Evolutionary conservation across 2,888 invertebrate species (phyloP), one percentile per base, ranked within the genome.

Genomic region (Hipparchia semele): DNA sequence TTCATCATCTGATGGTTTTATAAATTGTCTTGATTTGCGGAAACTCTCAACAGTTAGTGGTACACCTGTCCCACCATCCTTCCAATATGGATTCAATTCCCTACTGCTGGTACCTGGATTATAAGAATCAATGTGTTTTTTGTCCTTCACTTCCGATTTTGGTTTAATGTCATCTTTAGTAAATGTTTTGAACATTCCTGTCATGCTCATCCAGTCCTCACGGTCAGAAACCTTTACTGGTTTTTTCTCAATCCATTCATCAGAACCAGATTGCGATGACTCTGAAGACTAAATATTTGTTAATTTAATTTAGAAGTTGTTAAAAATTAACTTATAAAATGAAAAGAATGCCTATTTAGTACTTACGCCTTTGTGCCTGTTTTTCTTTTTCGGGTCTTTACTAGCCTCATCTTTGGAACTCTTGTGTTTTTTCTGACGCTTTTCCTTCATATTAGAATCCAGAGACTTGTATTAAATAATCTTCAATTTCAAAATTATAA

Each of bases 11-110:
- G 78, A 77, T 54, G 95, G 95, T 84, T 87, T 92, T 2, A 90
- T 77, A 80, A 91, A 93, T 62, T 83, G 82, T 72, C 81, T 86
- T 39, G 90, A 83, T 81, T 88, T 90, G 80, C 87, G 82, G 79
- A 88, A 86, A 82, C 85, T 84, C 77, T 90, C 86, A 65, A 87
- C 75, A 70, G 88, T 86, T 80, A 88, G 86, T 0, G 99, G 99
- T 73, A 99, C 85, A 2, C 99, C 99, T 70, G 95, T 95, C 0
- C 99, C 99, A 62, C 98, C 98, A 87, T 96, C 94, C 92, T 97
- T 98, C 98, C 98, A 99, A 84, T 98, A 97, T 0, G 98, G 98
- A 94, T 99, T 99, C 70, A 99, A 90, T 90, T 99, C 99, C 81
- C 96, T 94, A 1, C 88, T 89, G 85, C 96, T 96, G 76, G 96